A percentile compares a stretch with the other conserved stretches of the same genome.
Evolutionary conservation across 2,888 invertebrate species (phyloP).

Genomic region (Volucella zonaria): DNA sequence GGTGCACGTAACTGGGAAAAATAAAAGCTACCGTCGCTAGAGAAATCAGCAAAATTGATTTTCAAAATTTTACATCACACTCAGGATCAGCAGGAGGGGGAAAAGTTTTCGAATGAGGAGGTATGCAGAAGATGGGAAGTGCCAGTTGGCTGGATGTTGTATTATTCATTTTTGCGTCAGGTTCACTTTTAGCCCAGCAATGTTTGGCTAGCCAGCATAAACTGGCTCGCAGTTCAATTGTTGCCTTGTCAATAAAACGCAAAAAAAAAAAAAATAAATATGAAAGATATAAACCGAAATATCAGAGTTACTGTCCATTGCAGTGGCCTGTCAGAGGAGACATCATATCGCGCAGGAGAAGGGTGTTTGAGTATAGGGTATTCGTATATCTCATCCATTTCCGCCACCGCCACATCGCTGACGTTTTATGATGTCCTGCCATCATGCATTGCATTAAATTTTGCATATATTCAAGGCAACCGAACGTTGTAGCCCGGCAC

Average conservation of each 20-base stretch:
- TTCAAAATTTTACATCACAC: conserved; percentile 57
- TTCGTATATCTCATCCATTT: conserved; percentile 1
- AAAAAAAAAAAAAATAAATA: conserved; percentile 4
- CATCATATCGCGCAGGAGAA: conserved; percentile 42
- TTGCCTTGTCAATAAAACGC: conserved; percentile 60
- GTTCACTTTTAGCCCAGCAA: conserved; percentile 34
- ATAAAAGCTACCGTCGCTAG: conserved; percentile 56
- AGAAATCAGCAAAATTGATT: conserved; percentile 72
- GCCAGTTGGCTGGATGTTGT: conserved; percentile 11
- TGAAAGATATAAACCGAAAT: conserved; percentile 8
- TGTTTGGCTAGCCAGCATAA: conserved; percentile 64
- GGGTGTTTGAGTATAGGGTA: too few relatives aligned
- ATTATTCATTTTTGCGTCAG: conserved; percentile 11
- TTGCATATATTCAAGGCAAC: conserved; percentile 32
- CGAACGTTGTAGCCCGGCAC: background rate
- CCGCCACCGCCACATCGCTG: background rate
- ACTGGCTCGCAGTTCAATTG: conserved; percentile 56
- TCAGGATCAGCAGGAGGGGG: too few relatives aligned
- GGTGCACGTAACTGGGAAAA: conserved; percentile 4
- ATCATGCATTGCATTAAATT: conserved; percentile 47
- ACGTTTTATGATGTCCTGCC: conserved; percentile 10
- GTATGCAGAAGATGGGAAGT: background rate
- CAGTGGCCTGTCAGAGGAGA: conserved; percentile 46
- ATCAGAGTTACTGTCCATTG: conserved; percentile 30
- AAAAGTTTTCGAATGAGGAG: too few relatives aligned